These are phyloP conservation scores for Acanthosepion esculentum DNA, from an alignment of 2,888 invertebrate species.

Conservation along the genomic window DNA sequence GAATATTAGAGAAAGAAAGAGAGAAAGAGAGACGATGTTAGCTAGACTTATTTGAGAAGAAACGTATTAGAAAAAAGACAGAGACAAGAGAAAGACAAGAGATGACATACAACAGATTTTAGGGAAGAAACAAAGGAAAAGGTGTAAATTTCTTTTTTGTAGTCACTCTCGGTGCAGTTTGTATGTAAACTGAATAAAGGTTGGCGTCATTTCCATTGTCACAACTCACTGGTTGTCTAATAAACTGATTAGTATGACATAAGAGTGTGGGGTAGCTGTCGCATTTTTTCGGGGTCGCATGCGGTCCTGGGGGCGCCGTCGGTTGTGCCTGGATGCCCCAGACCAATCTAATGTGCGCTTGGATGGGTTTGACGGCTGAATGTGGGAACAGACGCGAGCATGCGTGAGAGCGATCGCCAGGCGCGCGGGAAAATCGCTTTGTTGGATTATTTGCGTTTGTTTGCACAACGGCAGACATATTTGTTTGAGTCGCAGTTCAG, in stretches of 20 bases:
- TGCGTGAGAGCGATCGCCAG: neutral
- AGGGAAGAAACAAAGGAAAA: neutral
- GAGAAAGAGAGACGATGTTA: too few species aligned
- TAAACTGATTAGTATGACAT: neutral
- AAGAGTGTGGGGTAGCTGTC: neutral
- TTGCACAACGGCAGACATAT: neutral
- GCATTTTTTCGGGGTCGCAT: neutral
- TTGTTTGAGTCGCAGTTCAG: neutral
- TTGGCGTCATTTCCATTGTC: neutral
- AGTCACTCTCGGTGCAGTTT: neutral
- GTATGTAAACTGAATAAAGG: neutral
- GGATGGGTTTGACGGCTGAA: neutral
- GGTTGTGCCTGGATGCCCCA: neutral
- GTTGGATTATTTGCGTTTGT: neutral
- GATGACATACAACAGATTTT: neutral
- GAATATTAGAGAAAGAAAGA: too few species aligned
- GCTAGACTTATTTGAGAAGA: too few species aligned
- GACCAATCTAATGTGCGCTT: neutral
- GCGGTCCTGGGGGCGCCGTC: neutral
- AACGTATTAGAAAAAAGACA: too few species aligned
- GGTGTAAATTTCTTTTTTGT: neutral
- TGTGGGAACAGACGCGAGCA: neutral
- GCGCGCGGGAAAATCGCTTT: neutral
- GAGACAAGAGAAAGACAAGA: neutral
- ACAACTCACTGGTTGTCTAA: slow-evolving; percentile 8